A percentile compares a stretch with the other conserved stretches of the same genome.
Conservation (phyloP, 1,140 invertebrate genomes). For the Polypedilum vanderplanki region DNA sequence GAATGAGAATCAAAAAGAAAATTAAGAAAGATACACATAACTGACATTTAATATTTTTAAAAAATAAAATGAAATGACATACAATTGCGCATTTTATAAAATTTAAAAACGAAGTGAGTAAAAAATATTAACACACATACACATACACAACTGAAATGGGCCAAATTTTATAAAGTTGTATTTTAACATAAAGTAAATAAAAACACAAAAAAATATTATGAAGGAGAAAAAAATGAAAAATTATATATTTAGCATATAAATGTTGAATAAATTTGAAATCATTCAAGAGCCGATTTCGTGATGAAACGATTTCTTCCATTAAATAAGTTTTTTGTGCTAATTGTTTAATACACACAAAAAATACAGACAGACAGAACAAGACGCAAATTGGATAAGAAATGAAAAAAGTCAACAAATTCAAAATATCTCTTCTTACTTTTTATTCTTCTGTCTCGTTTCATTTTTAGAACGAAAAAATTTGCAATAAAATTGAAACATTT, state of each 20-base stretch:
- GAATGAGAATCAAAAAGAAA: constrained; percentile 12
- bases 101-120: neutral
- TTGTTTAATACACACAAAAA: neutral
- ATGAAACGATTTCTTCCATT: constrained; percentile 18
- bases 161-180: constrained; percentile 27
- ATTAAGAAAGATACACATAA: neutral
- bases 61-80: neutral
- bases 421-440: too few relatives aligned
- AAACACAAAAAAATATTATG: neutral
- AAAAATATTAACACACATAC: constrained; percentile 6
- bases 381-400: neutral
- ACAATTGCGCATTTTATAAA: neutral
- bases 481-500: constrained; percentile 5
- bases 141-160: constrained; percentile 24
- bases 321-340: constrained; percentile 3
- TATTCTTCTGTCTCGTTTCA: too few relatives aligned
- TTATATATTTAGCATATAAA: constrained; percentile 20
- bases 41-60: too few relatives aligned
- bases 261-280: constrained; percentile 14
- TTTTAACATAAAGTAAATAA: neutral
- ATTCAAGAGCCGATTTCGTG: constrained; percentile 14
- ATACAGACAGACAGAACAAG: neutral
- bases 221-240: neutral
- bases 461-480: too few relatives aligned
- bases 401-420: too few relatives aligned